These are phyloP conservation scores for Flexamia atlantica DNA, from an alignment of 2,888 invertebrate genomes.

Conservation along the genomic window DNA sequence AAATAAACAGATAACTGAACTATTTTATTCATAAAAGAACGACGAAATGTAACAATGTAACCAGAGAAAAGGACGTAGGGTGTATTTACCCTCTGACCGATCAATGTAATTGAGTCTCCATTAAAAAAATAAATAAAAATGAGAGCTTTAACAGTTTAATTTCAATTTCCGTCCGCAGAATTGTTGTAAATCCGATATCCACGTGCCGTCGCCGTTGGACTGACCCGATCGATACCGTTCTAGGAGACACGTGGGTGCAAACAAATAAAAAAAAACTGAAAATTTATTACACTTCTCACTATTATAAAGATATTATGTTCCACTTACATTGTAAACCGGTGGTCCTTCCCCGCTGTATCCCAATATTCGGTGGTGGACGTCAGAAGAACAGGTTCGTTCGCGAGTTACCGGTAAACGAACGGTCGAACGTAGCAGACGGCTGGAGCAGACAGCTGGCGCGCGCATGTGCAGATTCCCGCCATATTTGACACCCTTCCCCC, in stretches of 20 bases:
- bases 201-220: background rate
- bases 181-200: background rate
- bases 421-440: conserved; percentile 3
- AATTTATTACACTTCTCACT: too few species aligned
- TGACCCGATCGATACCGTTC: background rate
- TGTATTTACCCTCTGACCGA: too few species aligned
- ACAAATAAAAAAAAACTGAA: too few species aligned
- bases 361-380: background rate
- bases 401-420: background rate
- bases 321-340: background rate
- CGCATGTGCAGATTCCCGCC: conserved; percentile 9
- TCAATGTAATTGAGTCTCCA: too few species aligned
- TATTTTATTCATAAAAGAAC: too few species aligned
- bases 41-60: too few species aligned
- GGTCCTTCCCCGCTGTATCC: background rate
- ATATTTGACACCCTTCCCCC: conserved; percentile 6
- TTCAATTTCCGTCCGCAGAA: background rate
- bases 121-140: too few species aligned
- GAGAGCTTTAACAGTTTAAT: too few species aligned
- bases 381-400: background rate
- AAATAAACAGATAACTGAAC: too few species aligned
- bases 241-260: background rate
- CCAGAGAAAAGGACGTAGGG: too few species aligned
- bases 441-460: conserved; percentile 16
- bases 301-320: too few species aligned